Conservation (phyloP, 2,888 invertebrate species). For the Agrotis puta region DNA sequence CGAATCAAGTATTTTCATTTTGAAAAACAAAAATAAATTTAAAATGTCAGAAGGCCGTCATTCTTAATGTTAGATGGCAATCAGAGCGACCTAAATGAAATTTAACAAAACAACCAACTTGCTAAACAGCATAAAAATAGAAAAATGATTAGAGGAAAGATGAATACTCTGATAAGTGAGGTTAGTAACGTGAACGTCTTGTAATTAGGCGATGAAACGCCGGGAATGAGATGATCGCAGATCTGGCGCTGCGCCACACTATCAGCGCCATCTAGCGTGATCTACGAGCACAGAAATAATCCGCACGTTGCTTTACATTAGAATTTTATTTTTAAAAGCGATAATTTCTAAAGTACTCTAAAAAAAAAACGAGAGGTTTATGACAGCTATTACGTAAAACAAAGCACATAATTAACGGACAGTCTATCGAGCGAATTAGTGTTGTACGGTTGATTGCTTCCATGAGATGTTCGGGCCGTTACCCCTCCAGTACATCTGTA, state of each 20-base stretch:
- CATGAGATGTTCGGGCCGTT: conserved; percentile 83
- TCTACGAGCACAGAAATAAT: conserved; percentile 83
- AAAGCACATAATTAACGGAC: conserved; percentile 84
- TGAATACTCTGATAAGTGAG: conserved; percentile 57
- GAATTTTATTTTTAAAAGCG: conserved; percentile 41
- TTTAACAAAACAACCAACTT: conserved; percentile 35
- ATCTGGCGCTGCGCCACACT: conserved; percentile 87
- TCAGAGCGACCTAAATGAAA: conserved; percentile 27
- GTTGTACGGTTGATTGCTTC: conserved; percentile 84
- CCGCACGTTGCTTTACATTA: conserved; percentile 60
- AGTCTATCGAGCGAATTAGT: conserved; percentile 83
- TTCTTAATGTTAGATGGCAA: conserved; percentile 17
- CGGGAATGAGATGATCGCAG: conserved; percentile 78
- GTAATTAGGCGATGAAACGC: conserved; percentile 83
- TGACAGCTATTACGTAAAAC: conserved; percentile 72
- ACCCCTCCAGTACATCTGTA: conserved; percentile 90
- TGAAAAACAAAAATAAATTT: not conserved
- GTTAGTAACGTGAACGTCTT: conserved; percentile 73
- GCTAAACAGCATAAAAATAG: conserved; percentile 58
- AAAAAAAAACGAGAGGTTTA: conserved; percentile 56
- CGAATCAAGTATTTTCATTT: not conserved
- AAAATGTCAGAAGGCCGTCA: not conserved
- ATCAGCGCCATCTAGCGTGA: conserved; percentile 88
- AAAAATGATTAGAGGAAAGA: conserved; percentile 62
- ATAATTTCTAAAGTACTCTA: conserved; percentile 31